Percentiles rank a stretch among this genome's conserved stretches.
Conservation (phyloP, 2,797 vertebrate species). For the Hydrocynus forskahlii region DNA sequence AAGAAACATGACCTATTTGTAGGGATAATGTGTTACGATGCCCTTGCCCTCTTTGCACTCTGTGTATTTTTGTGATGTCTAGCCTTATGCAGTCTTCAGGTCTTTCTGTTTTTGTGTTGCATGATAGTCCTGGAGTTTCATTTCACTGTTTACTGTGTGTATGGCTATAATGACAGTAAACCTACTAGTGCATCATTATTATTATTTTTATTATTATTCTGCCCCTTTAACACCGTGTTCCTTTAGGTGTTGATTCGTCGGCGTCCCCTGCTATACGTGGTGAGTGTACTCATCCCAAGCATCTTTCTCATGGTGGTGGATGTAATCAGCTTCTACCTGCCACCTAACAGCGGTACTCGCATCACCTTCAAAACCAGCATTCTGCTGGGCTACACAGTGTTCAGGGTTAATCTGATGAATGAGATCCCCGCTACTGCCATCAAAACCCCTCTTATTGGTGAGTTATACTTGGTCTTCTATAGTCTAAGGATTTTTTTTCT, state of each 20-base stretch:
- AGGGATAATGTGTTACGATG: no score
- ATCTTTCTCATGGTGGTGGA: conserved; percentile 89
- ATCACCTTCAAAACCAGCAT: conserved; percentile 86
- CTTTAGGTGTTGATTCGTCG: conserved; percentile 84
- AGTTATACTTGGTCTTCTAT: neutral
- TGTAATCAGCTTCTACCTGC: conserved; percentile 86
- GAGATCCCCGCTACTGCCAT: conserved; percentile 78
- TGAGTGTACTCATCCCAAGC: conserved; percentile 81
- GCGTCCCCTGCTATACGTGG: conserved; percentile 83
- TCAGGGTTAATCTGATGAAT: conserved; percentile 84
- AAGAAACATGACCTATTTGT: no score
- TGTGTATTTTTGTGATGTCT: no score
- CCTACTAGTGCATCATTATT: no score
- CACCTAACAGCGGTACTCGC: conserved; percentile 79
- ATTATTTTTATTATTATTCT: no score
- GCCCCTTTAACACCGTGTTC: neutral
- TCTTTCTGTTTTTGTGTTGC: no score
- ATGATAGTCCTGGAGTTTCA: neutral
- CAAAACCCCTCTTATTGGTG: conserved; percentile 85
- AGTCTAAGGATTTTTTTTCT: neutral
- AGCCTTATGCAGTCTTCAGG: no score
- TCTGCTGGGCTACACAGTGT: conserved; percentile 87
- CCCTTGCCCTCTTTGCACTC: no score
- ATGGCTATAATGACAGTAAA: no score
- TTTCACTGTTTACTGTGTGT: no score